A percentile compares a stretch with the other conserved stretches of the same genome.
phyloP scores from a whole-genome alignment of 2,888 invertebrate species.

The Melolontha melolontha region DNA sequence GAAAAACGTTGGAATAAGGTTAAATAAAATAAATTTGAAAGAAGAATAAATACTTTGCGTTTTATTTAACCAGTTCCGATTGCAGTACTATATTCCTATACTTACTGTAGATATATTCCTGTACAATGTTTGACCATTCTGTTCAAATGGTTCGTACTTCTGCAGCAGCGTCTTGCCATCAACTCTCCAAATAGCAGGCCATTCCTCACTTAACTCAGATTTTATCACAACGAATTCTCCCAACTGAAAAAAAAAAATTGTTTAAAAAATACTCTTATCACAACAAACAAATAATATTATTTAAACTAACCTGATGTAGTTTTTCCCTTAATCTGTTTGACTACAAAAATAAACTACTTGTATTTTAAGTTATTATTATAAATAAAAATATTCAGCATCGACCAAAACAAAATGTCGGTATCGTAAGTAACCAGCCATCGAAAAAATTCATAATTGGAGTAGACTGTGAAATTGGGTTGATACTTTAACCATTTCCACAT shows the following conservation, averaged over 20 bases:
- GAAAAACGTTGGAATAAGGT: too few species aligned
- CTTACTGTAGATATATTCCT: conserved; percentile 88
- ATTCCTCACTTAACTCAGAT: conserved; percentile 82
- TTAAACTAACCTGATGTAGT: conserved; percentile 55
- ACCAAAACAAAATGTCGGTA: too few species aligned
- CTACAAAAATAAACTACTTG: conserved; percentile 53
- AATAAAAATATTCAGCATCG: too few species aligned
- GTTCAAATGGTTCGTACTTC: conserved; percentile 86
- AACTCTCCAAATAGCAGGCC: conserved; percentile 92
- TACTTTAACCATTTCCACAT: too few species aligned
- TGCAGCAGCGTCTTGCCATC: conserved; percentile 86
- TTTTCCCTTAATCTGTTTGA: conserved; percentile 55
- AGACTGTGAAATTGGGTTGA: too few species aligned
- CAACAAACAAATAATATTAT: not conserved
- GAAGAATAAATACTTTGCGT: too few species aligned
- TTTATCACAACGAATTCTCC: conserved; percentile 91
- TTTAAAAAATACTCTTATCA: not conserved
- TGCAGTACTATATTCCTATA: too few species aligned
- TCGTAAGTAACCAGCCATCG: too few species aligned
- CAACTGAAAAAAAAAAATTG: conserved; percentile 71
- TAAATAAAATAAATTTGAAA: too few species aligned
- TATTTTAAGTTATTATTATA: conserved; percentile 8
- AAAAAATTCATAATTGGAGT: too few species aligned
- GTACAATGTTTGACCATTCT: conserved; percentile 85
- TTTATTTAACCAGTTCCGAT: too few species aligned